Evolutionary conservation across 2,797 vertebrate genomes (phyloP).

Genomic region (Carcharodon carcharias): DNA sequence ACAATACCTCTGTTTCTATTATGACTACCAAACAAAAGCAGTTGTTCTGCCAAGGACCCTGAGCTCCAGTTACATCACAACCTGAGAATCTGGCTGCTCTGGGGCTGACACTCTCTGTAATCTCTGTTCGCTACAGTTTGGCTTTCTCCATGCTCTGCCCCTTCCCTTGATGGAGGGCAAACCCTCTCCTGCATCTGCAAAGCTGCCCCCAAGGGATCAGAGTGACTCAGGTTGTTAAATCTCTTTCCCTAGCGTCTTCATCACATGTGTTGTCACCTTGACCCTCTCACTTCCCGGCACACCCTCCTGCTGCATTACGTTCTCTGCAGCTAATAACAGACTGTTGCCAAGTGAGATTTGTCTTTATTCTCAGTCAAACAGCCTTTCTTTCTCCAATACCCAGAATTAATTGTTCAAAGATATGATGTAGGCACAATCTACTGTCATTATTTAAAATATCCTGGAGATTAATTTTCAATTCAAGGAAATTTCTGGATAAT

Average conservation of each 20-base stretch:
- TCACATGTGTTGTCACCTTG: background rate
- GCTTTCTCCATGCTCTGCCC: background rate
- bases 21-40: no score
- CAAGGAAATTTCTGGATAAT: background rate
- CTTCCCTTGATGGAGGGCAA: background rate
- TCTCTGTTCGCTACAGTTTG: background rate
- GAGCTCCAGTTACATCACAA: background rate
- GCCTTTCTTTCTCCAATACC: background rate
- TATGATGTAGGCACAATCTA: background rate
- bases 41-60: no score
- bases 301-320: background rate
- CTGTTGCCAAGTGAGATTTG: background rate
- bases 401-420: background rate
- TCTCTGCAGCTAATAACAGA: background rate
- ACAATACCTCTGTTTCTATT: background rate
- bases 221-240: background rate
- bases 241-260: background rate
- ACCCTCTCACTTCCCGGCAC: background rate
- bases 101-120: background rate
- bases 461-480: background rate
- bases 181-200: background rate
- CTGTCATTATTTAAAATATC: background rate
- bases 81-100: background rate
- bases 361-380: background rate
- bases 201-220: background rate